phyloP scores from a whole-genome alignment of 1,140 invertebrate species.

The Halictus rubicundus region DNA sequence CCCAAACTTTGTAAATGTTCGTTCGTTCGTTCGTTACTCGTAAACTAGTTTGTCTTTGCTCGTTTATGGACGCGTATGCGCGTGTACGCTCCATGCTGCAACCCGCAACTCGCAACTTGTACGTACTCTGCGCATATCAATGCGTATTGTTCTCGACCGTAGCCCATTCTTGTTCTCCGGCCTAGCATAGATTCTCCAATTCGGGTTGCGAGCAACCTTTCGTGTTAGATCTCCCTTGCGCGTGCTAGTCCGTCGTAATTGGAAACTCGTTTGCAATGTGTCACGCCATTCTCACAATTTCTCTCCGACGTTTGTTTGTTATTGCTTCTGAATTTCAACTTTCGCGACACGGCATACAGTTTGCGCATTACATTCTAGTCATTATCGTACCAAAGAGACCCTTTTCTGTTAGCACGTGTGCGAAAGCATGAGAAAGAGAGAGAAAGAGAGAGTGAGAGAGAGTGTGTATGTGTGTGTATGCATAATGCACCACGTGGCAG shows the following conservation, averaged over 20 bases:
- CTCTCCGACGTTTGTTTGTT: no score
- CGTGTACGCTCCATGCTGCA: no score
- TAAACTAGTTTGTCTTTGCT: not conserved
- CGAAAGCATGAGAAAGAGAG: no score
- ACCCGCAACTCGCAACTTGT: not conserved
- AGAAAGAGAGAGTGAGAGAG: no score
- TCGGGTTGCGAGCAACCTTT: not conserved
- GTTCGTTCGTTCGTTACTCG: conserved; percentile 6
- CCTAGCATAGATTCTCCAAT: not conserved
- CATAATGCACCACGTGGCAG: no score
- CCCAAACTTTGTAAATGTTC: conserved; percentile 11
- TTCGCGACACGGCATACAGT: not conserved
- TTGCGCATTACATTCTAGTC: no score
- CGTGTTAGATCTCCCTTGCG: not conserved
- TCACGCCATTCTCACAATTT: not conserved
- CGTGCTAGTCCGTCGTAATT: not conserved
- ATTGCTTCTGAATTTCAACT: not conserved
- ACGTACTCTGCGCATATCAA: not conserved
- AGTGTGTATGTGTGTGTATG: no score
- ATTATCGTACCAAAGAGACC: no score
- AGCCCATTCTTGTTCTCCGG: not conserved
- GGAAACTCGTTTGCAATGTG: not conserved
- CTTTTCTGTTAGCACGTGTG: no score
- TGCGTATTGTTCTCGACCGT: not conserved
- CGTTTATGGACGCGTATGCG: no score